phyloP scores from a whole-genome alignment of 1,140 invertebrate species.

The Neodiprion pinetum region DNA sequence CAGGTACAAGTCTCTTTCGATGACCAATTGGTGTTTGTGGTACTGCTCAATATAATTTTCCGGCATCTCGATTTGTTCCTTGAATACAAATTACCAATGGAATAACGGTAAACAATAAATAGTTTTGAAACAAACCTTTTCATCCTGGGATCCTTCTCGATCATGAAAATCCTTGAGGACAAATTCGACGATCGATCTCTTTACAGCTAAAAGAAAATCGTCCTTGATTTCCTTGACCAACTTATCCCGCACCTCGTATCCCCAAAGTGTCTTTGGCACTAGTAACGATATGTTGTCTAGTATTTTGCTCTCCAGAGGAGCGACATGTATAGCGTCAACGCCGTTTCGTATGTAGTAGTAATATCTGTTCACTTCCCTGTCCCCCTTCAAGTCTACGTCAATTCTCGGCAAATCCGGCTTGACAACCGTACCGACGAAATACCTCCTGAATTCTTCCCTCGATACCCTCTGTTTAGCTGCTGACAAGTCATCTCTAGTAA shows the following conservation, averaged over 20 bases:
- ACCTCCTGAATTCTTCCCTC: slow-evolving; percentile 78
- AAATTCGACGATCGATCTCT: slow-evolving; percentile 87
- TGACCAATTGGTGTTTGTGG: neutral
- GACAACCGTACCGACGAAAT: slow-evolving; percentile 78
- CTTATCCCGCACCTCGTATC: slow-evolving; percentile 66
- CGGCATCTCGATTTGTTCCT: neutral
- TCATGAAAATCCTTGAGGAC: slow-evolving; percentile 75
- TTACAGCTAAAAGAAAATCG: slow-evolving; percentile 84
- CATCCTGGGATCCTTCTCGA: slow-evolving; percentile 8
- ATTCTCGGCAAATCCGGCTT: slow-evolving; percentile 48
- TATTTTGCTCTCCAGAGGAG: slow-evolving; percentile 73
- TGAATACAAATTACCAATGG: neutral
- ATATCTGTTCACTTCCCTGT: slow-evolving; percentile 78
- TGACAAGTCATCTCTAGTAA: too few relatives aligned
- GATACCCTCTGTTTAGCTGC: neutral
- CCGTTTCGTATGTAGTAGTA: slow-evolving; percentile 91
- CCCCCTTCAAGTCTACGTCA: slow-evolving; percentile 51
- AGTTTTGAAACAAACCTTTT: neutral
- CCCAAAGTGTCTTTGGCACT: slow-evolving; percentile 60
- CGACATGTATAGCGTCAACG: slow-evolving; percentile 86
- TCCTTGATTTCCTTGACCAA: slow-evolving; percentile 75
- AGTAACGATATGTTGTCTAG: slow-evolving; percentile 62
- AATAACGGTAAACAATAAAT: neutral
- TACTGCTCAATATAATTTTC: neutral
- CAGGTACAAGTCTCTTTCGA: neutral